Evolutionary conservation across 2,113 vertebrate genomes (phyloP).

Genomic region (Burhinus bistriatus): DNA sequence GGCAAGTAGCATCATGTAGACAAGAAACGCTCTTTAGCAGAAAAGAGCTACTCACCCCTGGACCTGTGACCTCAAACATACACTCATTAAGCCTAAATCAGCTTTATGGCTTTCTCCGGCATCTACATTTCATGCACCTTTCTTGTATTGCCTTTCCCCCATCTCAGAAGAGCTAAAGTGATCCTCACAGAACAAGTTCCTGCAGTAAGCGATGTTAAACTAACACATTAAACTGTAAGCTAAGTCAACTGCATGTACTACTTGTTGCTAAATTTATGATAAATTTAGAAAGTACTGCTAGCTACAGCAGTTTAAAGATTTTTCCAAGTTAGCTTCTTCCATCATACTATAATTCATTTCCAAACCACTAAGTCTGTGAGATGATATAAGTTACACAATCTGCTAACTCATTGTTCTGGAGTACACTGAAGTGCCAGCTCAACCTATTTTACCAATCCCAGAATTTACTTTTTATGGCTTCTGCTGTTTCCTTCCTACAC

Average conservation of each 20-base stretch:
- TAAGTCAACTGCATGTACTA: neutral
- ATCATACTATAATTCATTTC: neutral
- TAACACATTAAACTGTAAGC: neutral
- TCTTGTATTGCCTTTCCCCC: neutral
- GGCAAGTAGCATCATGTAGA: fast-evolving
- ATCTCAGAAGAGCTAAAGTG: neutral
- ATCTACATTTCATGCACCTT: neutral
- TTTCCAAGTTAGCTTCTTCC: neutral
- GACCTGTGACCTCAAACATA: neutral
- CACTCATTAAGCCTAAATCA: neutral
- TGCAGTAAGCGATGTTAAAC: neutral
- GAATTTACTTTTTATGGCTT: neutral
- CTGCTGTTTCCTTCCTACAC: neutral
- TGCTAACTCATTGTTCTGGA: neutral
- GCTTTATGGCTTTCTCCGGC: no score
- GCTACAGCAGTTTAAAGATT: neutral
- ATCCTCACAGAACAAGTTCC: neutral
- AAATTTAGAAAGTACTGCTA: neutral
- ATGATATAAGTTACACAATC: neutral
- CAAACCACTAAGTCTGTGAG: neutral
- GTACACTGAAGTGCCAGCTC: neutral
- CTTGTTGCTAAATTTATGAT: neutral
- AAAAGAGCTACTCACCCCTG: neutral
- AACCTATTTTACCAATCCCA: neutral
- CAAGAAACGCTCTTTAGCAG: neutral